Conservation (phyloP, 1,140 invertebrate genomes). For the Drosophila bocqueti region DNA sequence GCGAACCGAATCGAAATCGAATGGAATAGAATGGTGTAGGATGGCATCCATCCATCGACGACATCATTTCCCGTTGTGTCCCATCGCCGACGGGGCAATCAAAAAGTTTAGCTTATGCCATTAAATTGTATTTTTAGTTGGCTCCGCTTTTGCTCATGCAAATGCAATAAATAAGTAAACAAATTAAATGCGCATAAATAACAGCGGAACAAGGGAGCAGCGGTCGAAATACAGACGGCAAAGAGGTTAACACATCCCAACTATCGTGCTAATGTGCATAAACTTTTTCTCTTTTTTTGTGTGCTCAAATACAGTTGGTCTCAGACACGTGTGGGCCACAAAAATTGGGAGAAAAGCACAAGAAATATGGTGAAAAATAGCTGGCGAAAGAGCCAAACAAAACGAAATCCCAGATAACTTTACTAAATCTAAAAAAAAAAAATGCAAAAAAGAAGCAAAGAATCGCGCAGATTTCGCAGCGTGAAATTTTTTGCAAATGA, state of each 20-base stretch:
- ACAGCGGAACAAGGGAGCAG: constrained; percentile 17
- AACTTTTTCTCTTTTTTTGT: constrained; percentile 1
- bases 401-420: constrained; percentile 16
- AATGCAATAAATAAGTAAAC: constrained; percentile 63
- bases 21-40: constrained; percentile 7
- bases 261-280: constrained; percentile 51
- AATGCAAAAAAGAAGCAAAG: not conserved
- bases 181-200: constrained; percentile 69
- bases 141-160: constrained; percentile 35
- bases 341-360: constrained; percentile 13
- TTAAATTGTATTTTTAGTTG: constrained; percentile 63
- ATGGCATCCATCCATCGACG: constrained; percentile 19
- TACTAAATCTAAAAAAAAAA: constrained; percentile 8
- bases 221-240: constrained; percentile 11
- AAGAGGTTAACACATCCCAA: constrained; percentile 52
- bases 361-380: constrained; percentile 21
- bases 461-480: constrained; percentile 41
- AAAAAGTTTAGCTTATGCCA: constrained; percentile 64
- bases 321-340: constrained; percentile 37
- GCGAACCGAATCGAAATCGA: constrained; percentile 26
- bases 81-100: constrained; percentile 44
- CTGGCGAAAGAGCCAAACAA: constrained; percentile 20
- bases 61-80: constrained; percentile 40
- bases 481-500: constrained; percentile 75
- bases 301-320: constrained; percentile 35